phyloP scores from a whole-genome alignment of 2,797 vertebrate genomes.

The Cynopterus sphinx region DNA sequence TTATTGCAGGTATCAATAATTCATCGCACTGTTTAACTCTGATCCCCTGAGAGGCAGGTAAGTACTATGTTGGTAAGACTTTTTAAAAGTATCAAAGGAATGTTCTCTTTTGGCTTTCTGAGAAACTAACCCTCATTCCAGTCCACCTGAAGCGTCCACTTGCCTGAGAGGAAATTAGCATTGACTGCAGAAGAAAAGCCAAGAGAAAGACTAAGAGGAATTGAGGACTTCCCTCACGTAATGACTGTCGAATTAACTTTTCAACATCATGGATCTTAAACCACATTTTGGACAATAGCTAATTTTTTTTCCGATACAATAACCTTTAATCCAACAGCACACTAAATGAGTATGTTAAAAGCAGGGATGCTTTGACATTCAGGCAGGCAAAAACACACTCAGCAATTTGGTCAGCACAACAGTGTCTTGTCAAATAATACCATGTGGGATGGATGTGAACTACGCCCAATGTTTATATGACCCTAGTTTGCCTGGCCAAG shows the following conservation, averaged over 20 bases:
- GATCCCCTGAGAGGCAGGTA: background rate
- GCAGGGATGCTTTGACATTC: background rate
- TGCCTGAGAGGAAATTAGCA: background rate
- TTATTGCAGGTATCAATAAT: background rate
- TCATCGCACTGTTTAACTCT: background rate
- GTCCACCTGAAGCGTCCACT: background rate
- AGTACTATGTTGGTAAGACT: background rate
- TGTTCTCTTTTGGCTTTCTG: background rate
- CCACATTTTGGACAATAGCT: background rate
- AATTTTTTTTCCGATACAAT: background rate
- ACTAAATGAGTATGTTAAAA: background rate
- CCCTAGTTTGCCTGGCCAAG: background rate
- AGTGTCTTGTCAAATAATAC: background rate
- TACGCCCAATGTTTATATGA: rapidly evolving
- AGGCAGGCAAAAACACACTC: background rate
- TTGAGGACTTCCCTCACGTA: background rate
- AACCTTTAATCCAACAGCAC: background rate
- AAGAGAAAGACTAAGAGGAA: background rate
- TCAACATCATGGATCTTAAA: background rate
- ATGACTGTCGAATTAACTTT: background rate
- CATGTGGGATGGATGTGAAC: background rate
- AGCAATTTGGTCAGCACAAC: background rate
- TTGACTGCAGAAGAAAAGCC: background rate
- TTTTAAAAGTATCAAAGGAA: background rate
- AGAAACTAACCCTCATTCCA: background rate